These are phyloP conservation scores for Tiphia femorata DNA, from an alignment of 2,888 invertebrate species.

Conservation along the genomic window DNA sequence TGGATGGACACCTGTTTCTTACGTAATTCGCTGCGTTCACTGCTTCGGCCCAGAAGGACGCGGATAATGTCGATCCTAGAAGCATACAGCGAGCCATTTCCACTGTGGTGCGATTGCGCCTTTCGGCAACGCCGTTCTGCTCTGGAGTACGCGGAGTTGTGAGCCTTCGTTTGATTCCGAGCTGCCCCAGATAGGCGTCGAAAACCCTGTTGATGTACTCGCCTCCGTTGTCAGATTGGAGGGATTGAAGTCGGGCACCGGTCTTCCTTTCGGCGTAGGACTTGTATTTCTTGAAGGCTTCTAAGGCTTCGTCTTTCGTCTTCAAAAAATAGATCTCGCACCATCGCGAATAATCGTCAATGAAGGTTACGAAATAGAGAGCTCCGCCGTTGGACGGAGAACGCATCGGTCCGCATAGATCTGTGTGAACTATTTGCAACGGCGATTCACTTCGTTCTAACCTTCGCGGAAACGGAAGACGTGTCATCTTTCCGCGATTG, in stretches of 20 bases:
- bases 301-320: conserved; percentile 4
- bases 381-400: conserved; percentile 5
- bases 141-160: background rate
- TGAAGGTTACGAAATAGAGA: conserved; percentile 11
- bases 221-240: background rate
- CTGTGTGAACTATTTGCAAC: conserved; percentile 26
- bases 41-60: background rate
- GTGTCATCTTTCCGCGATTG: conserved; percentile 21
- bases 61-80: background rate
- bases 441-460: background rate
- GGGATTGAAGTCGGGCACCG: background rate
- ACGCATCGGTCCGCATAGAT: conserved; percentile 22
- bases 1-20: background rate
- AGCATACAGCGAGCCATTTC: background rate
- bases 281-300: conserved; percentile 1
- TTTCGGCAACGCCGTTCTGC: background rate
- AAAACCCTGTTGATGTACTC: background rate
- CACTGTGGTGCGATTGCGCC: background rate
- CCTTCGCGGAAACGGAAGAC: conserved; percentile 18
- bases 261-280: conserved; percentile 1
- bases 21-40: background rate
- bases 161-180: background rate
- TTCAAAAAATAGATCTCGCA: conserved; percentile 3
- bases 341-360: conserved; percentile 16
- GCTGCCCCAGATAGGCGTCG: background rate